phyloP scores from a whole-genome alignment of 2,888 invertebrate genomes.

The Drosophila putrida region DNA sequence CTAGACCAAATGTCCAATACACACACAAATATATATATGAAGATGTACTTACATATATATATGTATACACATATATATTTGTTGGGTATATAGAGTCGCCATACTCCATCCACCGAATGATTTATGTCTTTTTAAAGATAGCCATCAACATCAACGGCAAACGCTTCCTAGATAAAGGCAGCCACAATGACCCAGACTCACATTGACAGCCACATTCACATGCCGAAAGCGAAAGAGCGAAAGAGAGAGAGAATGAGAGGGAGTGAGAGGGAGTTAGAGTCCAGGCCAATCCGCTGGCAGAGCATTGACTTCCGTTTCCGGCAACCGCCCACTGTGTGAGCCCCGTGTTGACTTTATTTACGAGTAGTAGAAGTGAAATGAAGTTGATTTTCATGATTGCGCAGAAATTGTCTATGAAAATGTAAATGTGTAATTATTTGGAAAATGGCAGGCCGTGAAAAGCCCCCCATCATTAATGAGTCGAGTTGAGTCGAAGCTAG shows the following conservation, averaged over 20 bases:
- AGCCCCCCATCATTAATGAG: constrained; percentile 45
- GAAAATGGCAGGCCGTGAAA: constrained; percentile 62
- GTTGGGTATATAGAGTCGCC: constrained; percentile 4
- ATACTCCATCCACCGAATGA: constrained; percentile 49
- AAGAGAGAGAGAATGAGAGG: background rate
- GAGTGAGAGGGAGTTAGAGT: background rate
- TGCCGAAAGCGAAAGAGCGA: background rate
- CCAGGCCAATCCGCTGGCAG: constrained; percentile 25
- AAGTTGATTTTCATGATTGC: constrained; percentile 73
- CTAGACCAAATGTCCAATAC: constrained; percentile 52
- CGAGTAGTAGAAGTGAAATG: constrained; percentile 53
- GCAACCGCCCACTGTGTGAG: constrained; percentile 8
- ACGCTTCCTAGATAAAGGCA: constrained; percentile 68
- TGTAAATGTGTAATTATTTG: constrained; percentile 80
- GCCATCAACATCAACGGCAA: constrained; percentile 80
- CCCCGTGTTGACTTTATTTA: constrained; percentile 54
- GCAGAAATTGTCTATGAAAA: constrained; percentile 75
- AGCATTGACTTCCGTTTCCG: constrained; percentile 56
- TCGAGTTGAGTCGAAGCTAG: constrained; percentile 1
- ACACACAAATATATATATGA: constrained; percentile 16
- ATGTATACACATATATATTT: background rate
- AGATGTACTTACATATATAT: constrained; percentile 4
- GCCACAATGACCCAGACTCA: constrained; percentile 59
- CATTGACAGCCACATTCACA: constrained; percentile 31
- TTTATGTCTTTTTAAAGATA: constrained; percentile 79